Evolutionary conservation across 2,113 vertebrate genomes (phyloP), one percentile per base, ranked within the genome.

Genomic region (Chaetura pelagica): DNA sequence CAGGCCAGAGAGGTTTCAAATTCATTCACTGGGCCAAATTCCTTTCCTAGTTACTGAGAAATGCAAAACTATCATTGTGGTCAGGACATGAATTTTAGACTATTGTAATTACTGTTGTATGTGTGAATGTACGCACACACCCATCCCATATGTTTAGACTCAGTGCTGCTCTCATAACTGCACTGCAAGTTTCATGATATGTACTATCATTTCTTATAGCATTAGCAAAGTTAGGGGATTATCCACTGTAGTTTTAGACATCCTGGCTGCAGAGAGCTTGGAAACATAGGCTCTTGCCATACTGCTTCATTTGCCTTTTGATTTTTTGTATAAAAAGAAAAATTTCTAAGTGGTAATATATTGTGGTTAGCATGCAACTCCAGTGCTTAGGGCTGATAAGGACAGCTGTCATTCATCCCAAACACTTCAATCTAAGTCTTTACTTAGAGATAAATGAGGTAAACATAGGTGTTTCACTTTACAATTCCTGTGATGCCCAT

Each of bases 31-130:
- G 40, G 68, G 89, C 84, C 73, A 94, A 94, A 95, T 90, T 94
- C 92, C 92, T 76, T 80, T 69, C 92, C 42, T 7, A 58, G 59
- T 88, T 80, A 77, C 67, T 72, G 79, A 94, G 51, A 94, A 94
- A 80, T 18, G 59, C 26, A 94, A 82, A 72, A 69, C 66, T 51
- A 42, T 77, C 68, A 23, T 24, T 80, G 94, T 38, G 92, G 67
- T 58, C 12, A 4, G 71, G 67, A 87, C 15, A 46, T 6, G 5
- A 63, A 49, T 79, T 79, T 74, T 59, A 91, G 55, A 42, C 51
- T 86, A 23, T 42, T 38, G 49, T 79, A 87, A 89, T 91, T 71
- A 85, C 57, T 62, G 52, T 20, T 92, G 67, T 55, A 61, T 29
- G 49, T 73, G 54, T 42, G 58, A 87, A 82, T 0, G 11, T 59